Percentiles rank a stretch among this genome's conserved stretches.
These are phyloP conservation scores for Hololepta plana DNA, from an alignment of 2,888 invertebrate genomes.

Conservation along the genomic window DNA sequence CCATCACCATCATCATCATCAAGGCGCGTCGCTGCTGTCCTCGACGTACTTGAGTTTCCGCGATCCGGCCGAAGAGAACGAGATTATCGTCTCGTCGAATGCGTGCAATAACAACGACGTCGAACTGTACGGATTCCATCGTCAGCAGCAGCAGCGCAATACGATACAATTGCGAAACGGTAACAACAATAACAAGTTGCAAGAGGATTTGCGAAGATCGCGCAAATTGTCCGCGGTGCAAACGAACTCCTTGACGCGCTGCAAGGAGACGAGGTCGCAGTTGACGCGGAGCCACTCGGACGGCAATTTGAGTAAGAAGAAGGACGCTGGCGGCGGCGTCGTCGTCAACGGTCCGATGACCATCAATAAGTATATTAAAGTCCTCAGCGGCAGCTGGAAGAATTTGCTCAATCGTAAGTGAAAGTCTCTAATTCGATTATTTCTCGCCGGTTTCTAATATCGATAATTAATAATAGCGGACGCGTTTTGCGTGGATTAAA, in stretches of 20 bases:
- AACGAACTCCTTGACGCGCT: slow-evolving; percentile 30
- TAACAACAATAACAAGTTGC: too few relatives aligned
- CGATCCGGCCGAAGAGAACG: slow-evolving; percentile 33
- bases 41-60: slow-evolving; percentile 39
- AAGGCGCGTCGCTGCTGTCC: slow-evolving; percentile 22
- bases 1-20: slow-evolving; percentile 15
- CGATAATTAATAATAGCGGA: too few relatives aligned
- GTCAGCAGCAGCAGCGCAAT: too few relatives aligned
- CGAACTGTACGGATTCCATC: too few relatives aligned
- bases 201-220: too few relatives aligned
- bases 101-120: too few relatives aligned
- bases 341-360: slow-evolving; percentile 23
- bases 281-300: slow-evolving; percentile 53
- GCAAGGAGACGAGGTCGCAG: slow-evolving; percentile 18
- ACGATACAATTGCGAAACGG: too few relatives aligned
- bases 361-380: slow-evolving; percentile 51
- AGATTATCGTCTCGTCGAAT: slow-evolving; percentile 13
- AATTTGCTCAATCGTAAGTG: slow-evolving; percentile 62
- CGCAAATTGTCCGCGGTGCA: too few relatives aligned
- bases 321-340: slow-evolving; percentile 11
- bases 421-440: too few relatives aligned
- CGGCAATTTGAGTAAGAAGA: slow-evolving; percentile 37
- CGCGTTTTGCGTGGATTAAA: too few relatives aligned
- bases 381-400: slow-evolving; percentile 63
- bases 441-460: too few relatives aligned